Base-by-base conservation (phyloP, 1,140 invertebrate genomes). In the Eupeodes corollae region DNA sequence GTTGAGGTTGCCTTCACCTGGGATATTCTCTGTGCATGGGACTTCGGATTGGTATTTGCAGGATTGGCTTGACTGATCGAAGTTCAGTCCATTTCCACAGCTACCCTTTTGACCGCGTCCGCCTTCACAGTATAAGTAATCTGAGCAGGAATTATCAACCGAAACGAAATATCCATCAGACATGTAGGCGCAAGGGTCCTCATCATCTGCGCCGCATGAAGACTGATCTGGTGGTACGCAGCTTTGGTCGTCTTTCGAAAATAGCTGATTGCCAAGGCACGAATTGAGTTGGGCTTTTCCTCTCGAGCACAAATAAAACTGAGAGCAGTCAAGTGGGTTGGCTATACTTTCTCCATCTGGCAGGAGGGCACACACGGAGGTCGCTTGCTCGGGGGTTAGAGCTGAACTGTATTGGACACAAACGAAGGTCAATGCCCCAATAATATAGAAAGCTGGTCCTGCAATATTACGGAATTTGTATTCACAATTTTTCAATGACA, bases 81-180 rank as follows among this genome's bases (percentile, higher is more conserved):
- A 59, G 39, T 55, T 51, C 30, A 56, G 44, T 11, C 52, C 52
- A 37, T 18, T n/a, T 2, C 56, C 56, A 32, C 57, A 59, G 12
- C 18, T 39, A 26, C 54, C 44, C 2, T 15, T 14, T n/a, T 40
- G 0, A 0, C 54, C 30, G 5, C 56, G 56, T 2, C 42, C 41
- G 16, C 45, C 40, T 11, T 47, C 18, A 44, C 57, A 59, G 42
- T 58, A 59, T 16, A 44, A 59, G 18, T 53, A 59, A 35, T 42
- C 45, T 34, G 41, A 38, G 35, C 57, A 59, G 37, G 56, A 47
- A 13, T 35, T 15, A 8, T 34, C 35, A 1, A 52, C 44, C 0
- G 50, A 5, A 6, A 43, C 48, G 8, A 50, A 59, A 38, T 35
- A 18, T 14, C 56, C 56, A 14, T 52, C 35, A 0, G 43, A n/a